A percentile compares a stretch with the other conserved stretches of the same genome.
phyloP scores from a whole-genome alignment of 2,888 invertebrate genomes.

The Cephus runcator region DNA sequence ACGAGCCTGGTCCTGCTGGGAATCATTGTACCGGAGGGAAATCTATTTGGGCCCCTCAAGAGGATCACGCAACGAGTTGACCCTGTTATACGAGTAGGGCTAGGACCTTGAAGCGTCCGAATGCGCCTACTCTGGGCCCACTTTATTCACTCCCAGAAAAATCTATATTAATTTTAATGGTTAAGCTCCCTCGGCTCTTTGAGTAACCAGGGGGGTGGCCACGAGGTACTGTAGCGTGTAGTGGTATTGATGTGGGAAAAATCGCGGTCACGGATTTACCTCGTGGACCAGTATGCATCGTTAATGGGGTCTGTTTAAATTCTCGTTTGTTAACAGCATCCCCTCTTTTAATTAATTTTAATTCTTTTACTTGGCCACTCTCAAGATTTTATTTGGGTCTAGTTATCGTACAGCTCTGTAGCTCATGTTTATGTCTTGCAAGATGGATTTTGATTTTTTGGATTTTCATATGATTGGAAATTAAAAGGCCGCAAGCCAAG shows the following conservation, averaged over 20 bases:
- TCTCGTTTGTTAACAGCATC: background rate
- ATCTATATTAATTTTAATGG: conserved; percentile 6
- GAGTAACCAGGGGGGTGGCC: background rate
- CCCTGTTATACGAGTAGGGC: background rate
- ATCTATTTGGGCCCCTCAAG: conserved; percentile 1
- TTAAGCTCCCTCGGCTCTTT: background rate
- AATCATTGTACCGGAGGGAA: background rate
- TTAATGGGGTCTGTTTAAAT: background rate
- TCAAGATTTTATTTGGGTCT: background rate
- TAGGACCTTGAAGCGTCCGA: background rate
- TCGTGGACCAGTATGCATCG: background rate
- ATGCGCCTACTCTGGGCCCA: background rate
- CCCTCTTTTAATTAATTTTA: background rate
- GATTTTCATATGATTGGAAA: background rate
- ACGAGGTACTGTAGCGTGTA: background rate
- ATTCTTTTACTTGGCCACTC: background rate
- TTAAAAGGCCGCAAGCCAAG: background rate
- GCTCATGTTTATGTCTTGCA: background rate
- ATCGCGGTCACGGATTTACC: conserved; percentile 4
- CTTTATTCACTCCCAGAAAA: background rate
- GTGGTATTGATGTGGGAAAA: conserved; percentile 6
- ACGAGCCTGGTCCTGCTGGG: background rate
- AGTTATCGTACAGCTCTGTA: background rate
- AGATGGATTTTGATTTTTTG: background rate
- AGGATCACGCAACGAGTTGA: conserved; percentile 4